These are phyloP conservation scores for Gasterosteus nipponicus DNA, from an alignment of 2,113 vertebrate species.

Conservation along the genomic window DNA sequence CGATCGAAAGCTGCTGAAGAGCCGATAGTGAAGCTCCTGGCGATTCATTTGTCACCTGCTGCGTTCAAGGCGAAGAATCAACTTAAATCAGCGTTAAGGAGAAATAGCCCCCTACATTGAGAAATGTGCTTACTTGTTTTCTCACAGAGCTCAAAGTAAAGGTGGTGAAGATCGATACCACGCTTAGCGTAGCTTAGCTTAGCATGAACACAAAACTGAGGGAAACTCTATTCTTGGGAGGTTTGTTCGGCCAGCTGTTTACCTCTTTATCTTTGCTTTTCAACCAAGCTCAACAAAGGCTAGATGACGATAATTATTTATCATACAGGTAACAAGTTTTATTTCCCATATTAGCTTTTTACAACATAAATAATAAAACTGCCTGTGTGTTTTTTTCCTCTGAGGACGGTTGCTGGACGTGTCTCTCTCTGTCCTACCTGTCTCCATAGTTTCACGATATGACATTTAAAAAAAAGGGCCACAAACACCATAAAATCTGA, in stretches of 20 bases:
- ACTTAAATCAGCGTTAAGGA: background rate
- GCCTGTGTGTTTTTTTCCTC: background rate
- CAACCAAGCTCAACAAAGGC: background rate
- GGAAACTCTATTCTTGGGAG: no score
- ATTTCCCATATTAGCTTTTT: background rate
- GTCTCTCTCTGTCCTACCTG: background rate
- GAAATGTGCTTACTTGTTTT: background rate
- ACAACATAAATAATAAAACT: background rate
- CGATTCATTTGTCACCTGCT: background rate
- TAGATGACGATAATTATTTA: background rate
- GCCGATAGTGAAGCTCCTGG: background rate
- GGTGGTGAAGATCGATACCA: background rate
- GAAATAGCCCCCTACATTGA: background rate
- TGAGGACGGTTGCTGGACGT: no score
- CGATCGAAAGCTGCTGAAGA: background rate
- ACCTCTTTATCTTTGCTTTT: background rate
- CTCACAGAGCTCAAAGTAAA: background rate
- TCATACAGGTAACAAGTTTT: background rate
- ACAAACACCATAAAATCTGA: background rate
- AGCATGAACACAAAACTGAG: background rate
- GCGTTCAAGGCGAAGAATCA: background rate
- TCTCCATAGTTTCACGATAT: background rate
- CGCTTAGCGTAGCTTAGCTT: background rate
- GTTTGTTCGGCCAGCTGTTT: background rate
- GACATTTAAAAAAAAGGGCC: background rate